A percentile compares a stretch with the other conserved stretches of the same genome.
These are phyloP conservation scores for Protophormia terraenovae DNA, from an alignment of 2,888 invertebrate species.

Conservation along the genomic window DNA sequence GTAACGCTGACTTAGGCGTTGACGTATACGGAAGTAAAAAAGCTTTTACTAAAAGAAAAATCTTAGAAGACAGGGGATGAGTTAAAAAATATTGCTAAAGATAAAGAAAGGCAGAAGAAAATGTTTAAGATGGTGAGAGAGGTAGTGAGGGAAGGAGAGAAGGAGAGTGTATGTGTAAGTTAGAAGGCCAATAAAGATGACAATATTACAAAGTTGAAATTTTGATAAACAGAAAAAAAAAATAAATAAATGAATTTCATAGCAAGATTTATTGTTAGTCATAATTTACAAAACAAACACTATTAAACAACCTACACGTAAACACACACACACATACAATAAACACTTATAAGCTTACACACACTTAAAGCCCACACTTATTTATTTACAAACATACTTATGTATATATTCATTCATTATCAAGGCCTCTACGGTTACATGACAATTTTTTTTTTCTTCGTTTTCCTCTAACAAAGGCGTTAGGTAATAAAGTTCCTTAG, in stretches of 20 bases:
- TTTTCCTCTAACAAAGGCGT: background rate
- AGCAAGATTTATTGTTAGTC: slow-evolving; percentile 15
- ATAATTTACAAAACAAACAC: slow-evolving; percentile 10
- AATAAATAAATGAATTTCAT: slow-evolving; percentile 6
- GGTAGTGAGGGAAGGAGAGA: background rate
- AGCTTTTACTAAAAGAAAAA: slow-evolving; percentile 9
- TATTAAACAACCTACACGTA: background rate
- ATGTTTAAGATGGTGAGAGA: background rate
- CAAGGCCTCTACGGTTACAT: background rate
- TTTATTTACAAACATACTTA: no score
- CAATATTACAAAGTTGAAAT: slow-evolving; percentile 1
- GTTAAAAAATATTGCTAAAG: no score
- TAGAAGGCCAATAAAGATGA: slow-evolving; percentile 1
- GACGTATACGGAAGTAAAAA: slow-evolving; percentile 36
- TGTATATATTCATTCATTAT: background rate
- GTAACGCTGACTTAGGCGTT: slow-evolving; percentile 9
- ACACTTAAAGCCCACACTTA: no score
- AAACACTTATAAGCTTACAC: no score
- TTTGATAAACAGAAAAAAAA: background rate
- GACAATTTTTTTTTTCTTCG: background rate
- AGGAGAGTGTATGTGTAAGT: background rate
- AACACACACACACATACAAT: background rate
- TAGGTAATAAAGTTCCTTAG: no score
- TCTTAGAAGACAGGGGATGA: no score
- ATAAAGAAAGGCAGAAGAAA: no score